Evolutionary conservation across 2,888 invertebrate species (phyloP), one percentile per base, ranked within the genome.

Genomic region (Xylota sylvarum): DNA sequence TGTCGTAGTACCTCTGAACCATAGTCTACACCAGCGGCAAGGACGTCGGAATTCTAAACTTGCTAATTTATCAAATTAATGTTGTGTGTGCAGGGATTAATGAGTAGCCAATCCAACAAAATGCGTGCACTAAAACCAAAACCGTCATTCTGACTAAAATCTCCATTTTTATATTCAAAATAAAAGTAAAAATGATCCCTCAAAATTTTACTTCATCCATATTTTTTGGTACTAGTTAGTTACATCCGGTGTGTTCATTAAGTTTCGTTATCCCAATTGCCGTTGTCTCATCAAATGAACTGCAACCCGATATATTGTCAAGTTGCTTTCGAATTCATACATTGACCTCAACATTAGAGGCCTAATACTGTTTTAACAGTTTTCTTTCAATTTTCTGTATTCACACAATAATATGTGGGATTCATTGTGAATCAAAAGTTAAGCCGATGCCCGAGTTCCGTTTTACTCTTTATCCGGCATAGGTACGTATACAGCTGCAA

Each of bases 281-380:
- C 37, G 2, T 32, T 32, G 32, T 37, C 10, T 37, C 37, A 10
- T 37, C 10, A 37, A 10, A 10, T 10, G 9, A 9, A 37, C 9
- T 9, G 10, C 9, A 40, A 52, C 7, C 27, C n/a, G 4, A 7
- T 1, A 50, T 52, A 9, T 7, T 9, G 6, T 23, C 12, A 19
- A 32, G 9, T 17, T 19, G 4, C 40, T 62, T 62, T 62, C 12
- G 14, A 43, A 62, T 62, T 60, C 40, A 40, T 60, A n/a, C 60
- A 40, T n/a, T 40, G 58, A 60, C 60, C 43, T 50, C 10, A 0
- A 50, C 10, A 37, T 10, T 37, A 12, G 3, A 40, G 40, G 40
- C 40, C n/a, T 40, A 40, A 4, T 40, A 40, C n/a, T 40, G 40
- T n/a, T n/a, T n/a, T 40, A 35, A 40, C 40, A 27, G 52, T 52